Evolutionary conservation across 1,140 invertebrate species (phyloP).

Genomic region (Zaprionus ornatus): DNA sequence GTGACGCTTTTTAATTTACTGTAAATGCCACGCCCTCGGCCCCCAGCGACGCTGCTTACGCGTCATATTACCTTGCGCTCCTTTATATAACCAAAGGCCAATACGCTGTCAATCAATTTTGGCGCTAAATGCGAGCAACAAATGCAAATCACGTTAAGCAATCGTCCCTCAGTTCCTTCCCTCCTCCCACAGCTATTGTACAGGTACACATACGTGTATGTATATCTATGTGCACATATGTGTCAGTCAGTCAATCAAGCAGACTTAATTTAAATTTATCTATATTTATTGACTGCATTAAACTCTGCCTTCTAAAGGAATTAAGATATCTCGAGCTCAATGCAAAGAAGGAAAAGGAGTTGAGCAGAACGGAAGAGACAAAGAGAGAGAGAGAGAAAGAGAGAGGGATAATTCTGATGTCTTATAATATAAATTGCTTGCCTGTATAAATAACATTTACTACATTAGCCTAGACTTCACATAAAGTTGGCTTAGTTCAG

Average conservation of each 20-base stretch:
- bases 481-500: no score
- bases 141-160: slow-evolving; percentile 36
- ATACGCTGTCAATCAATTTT: slow-evolving; percentile 41
- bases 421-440: not conserved
- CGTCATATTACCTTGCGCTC: slow-evolving; percentile 4
- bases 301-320: not conserved
- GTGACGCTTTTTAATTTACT: slow-evolving; percentile 46
- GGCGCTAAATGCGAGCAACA: not conserved
- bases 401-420: not conserved
- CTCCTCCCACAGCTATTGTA: not conserved
- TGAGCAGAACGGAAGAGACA: not conserved
- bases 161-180: not conserved
- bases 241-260: not conserved
- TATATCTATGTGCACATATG: not conserved
- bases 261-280: slow-evolving; percentile 7
- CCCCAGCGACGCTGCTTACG: not conserved
- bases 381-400: not conserved
- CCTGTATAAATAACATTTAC: not conserved
- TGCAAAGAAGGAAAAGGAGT: not conserved
- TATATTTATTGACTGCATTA: slow-evolving; percentile 7
- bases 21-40: slow-evolving; percentile 18
- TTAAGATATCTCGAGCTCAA: not conserved
- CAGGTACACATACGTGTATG: not conserved
- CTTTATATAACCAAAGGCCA: not conserved
- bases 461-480: no score